Evolutionary conservation across 1,140 invertebrate species (phyloP), one percentile per base, ranked within the genome.

Genomic region (Thereuonema tuberculata): DNA sequence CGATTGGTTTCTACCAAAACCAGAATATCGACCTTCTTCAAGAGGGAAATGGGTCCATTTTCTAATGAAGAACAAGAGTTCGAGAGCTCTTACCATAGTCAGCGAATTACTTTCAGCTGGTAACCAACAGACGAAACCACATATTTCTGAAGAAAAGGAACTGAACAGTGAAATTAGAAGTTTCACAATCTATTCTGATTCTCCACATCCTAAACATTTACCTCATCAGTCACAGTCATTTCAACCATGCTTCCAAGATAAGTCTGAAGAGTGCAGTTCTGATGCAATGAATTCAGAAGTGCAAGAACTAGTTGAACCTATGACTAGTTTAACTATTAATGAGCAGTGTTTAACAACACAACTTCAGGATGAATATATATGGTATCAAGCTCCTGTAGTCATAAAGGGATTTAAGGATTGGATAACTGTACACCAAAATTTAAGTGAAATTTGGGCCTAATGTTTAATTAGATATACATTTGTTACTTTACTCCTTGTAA

Each of bases 1-100:
- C 23, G 26, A 58, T 14, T 58, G 43, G 43, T 58, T 58, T 24
- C 21, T 58, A 20, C 57, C 57, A 21, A 58, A 58, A 58, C 20
- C 56, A 26, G 53, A 55, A 9, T 55, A 26, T 55, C 3, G 12
- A 14, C 53, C 53, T 26, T 25, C 27, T 55, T 12, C 24, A n/a
- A 55, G 53, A 55, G 53, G 53, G 17, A 27, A 9, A 21, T 50
- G 48, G 48, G 48, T 50, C 9, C n/a, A 12, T 9, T 43, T 43
- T 43, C 9, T 43, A 9, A n/a, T 43, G 37, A 12, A n/a, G n/a
- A 43, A 43, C 37, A 12, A n/a, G n/a, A 43, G 37, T n/a, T 12
- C n/a, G 9, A 12, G 37, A 43, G n/a, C 9, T 43, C 9, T 43
- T 43, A 12, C n/a, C 37, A 43, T 9, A 43, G 37, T n/a, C 37